Base-by-base conservation (phyloP, 2,797 vertebrate species). In the Chelidonichthys spinosus region DNA sequence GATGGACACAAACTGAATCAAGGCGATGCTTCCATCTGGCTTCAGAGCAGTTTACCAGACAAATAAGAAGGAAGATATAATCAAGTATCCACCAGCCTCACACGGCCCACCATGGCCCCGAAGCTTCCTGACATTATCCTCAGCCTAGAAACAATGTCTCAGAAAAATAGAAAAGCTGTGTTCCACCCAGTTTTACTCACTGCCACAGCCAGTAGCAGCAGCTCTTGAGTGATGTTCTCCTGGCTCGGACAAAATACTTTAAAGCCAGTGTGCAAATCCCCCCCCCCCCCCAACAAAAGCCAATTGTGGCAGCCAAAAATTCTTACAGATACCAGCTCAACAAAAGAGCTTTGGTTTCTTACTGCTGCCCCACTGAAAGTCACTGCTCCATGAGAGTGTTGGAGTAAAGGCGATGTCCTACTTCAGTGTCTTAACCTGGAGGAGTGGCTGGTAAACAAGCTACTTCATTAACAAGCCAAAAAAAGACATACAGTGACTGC, bases 301-400 rank as follows among this genome's bases (percentile, higher is more conserved):
- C 85, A 89, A 87, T 87, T 91, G 93, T 92, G 89, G 75, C 84
- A 79, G 82, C 72, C 86, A 85, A 91, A 91, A 92, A 92, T 90
- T 89, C 86, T 90, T 86, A 89, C 89, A 92, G 83, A 92, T 90
- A 93, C 74, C 84, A 89, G 82, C 86, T 86, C 75, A 89, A 92
- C 90, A 90, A 89, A 90, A 74, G 89, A 55, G 77, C 85, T 89
- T 89, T 92, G 72, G 71, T 84, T 87, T 83, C 76, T 79, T 76
- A 74, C 74, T 84, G 79, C 74, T 82, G 85, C 73, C 71, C 72
- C 17, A 50, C 85, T 83, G 76, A 82, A 89, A 81, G 83, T 81
- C 78, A 85, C 61, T 46, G 74, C 79, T 71, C 69, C 11, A 4
- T 68, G 59, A 84, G 61, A 82, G 79, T 56, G 74, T 81, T 76